Evolutionary conservation across 92 coral and sea anemone species (phyloP), one percentile per base, ranked within the genome.

Genomic region (Palythoa grandis): DNA sequence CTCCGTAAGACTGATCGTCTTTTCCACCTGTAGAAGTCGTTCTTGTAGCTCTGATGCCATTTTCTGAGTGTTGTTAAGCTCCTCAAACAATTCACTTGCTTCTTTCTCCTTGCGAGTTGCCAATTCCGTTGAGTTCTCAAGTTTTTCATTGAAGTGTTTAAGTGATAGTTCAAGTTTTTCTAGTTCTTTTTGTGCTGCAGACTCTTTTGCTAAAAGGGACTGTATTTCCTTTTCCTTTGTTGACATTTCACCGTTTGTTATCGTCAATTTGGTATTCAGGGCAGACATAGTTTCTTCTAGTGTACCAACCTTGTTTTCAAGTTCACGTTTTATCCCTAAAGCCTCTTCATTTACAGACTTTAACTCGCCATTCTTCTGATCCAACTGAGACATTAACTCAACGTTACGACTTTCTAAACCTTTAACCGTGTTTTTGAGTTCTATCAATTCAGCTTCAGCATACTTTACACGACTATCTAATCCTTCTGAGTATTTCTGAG

Each of bases 401-500:
- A 85, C 90, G 39, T 88, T 94, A 78, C 83, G 89, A 61, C 83
- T 25, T 20, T 7, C 58, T 10, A 88, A 68, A 25, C 85, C 82
- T 61, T 85, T 82, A 11, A 94, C 68, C 37, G 83, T 69, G 20
- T 70, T 63, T 67, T 82, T 91, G 47, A 75, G 78, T 20, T 88
- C 94, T 53, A 86, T 83, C 56, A 92, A 82, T 24, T 83, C 80
- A 23, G 87, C 68, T 61, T 94, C 98, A 40, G 98, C 94, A 39
- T 83, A 90, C 17, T 76, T 84, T 74, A 88, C 78, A 35, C 98
- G 91, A 24, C 90, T 92, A 39, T 85, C 89, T 53, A 89, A 90
- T 17, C 87, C 90, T 40, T 87, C 88, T 15, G 75, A 86, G 19
- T 88, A 90, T 74, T 94, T 94, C 83, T 91, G 93, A n/a, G 94